Evolutionary conservation across 1,140 invertebrate genomes (phyloP).

Genomic region (Cyrtorhinus lividipennis): DNA sequence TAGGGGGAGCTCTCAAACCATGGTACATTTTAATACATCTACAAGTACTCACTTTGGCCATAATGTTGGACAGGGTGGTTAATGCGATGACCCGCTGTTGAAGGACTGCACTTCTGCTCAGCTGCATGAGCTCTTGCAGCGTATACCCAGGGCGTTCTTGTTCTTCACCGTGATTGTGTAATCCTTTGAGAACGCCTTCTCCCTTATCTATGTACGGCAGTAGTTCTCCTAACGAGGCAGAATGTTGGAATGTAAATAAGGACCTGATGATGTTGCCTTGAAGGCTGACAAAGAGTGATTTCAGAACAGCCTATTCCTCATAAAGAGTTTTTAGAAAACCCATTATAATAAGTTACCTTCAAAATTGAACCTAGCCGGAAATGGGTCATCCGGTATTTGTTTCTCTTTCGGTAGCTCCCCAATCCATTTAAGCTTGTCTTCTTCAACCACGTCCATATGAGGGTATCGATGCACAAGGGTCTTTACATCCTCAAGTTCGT

Average conservation of each 20-base stretch:
- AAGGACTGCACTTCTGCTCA: constrained; percentile 46
- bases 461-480: constrained; percentile 53
- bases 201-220: constrained; percentile 50
- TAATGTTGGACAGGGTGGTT: constrained; percentile 58
- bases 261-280: too few relatives aligned
- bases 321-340: too few relatives aligned
- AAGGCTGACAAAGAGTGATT: too few relatives aligned
- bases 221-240: constrained; percentile 50
- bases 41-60: constrained; percentile 45
- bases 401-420: constrained; percentile 38
- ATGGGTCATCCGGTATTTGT: constrained; percentile 35
- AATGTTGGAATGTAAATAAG: too few relatives aligned
- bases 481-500: constrained; percentile 27
- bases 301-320: too few relatives aligned
- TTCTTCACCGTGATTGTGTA: constrained; percentile 87
- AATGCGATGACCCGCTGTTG: constrained; percentile 70
- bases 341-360: constrained; percentile 31
- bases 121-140: constrained; percentile 66
- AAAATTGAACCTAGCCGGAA: constrained; percentile 53
- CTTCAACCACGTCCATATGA: constrained; percentile 65
- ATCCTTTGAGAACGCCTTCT: constrained; percentile 41
- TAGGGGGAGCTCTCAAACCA: too few relatives aligned
- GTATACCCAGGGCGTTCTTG: constrained; percentile 78
- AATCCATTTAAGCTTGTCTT: constrained; percentile 76
- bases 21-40: background rate